A percentile compares a stretch with the other conserved stretches of the same genome.
Conservation (phyloP, 2,888 invertebrate species). For the Villa cingulata region DNA sequence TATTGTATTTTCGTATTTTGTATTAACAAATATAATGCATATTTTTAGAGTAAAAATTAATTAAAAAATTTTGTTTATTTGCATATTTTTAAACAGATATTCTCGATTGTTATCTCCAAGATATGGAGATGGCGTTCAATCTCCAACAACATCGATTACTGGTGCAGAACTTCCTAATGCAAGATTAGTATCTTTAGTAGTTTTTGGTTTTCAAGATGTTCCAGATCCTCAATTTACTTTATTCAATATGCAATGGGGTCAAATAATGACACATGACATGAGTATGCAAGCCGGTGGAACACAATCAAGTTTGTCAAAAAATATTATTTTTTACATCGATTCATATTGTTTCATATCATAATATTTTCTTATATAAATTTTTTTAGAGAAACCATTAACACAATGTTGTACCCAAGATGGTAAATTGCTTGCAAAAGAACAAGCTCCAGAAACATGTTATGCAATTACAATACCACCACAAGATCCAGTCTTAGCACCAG, state of each 20-base stretch:
- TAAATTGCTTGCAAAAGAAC: constrained; percentile 36
- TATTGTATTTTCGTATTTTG: too few species aligned
- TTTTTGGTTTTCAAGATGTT: constrained; percentile 56
- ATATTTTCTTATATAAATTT: constrained; percentile 1
- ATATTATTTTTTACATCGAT: not conserved
- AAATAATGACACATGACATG: constrained; percentile 47
- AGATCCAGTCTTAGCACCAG: constrained; percentile 40
- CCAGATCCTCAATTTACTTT: constrained; percentile 61
- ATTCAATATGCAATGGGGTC: constrained; percentile 52
- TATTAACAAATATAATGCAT: too few species aligned
- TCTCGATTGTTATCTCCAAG: constrained; percentile 35
- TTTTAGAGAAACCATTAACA: constrained; percentile 43
- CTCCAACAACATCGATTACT: constrained; percentile 47
- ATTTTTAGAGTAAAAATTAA: too few species aligned
- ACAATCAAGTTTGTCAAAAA: constrained; percentile 55
- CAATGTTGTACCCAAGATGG: constrained; percentile 49
- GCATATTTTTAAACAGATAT: constrained; percentile 24
- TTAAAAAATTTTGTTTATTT: too few species aligned
- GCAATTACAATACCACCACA: constrained; percentile 41
- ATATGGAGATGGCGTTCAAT: constrained; percentile 39
- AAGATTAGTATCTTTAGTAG: constrained; percentile 51
- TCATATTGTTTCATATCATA: not conserved
- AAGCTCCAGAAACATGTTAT: constrained; percentile 34
- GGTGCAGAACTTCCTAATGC: constrained; percentile 56
- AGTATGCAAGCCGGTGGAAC: constrained; percentile 40